Base-by-base conservation (phyloP, 1,140 invertebrate species). In the Cardiocondyla obscurior region DNA sequence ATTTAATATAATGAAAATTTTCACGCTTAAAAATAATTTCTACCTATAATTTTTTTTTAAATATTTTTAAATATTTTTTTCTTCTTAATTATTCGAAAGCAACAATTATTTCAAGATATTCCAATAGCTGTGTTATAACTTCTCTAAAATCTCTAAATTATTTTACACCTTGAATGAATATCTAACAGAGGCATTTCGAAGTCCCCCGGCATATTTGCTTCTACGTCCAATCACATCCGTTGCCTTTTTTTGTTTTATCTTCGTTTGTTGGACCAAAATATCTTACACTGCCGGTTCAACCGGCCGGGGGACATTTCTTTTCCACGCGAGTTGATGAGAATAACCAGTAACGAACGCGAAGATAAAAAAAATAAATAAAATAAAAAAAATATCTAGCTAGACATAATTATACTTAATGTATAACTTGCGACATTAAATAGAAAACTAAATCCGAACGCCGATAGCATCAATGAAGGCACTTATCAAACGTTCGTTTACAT, bases 211-310 rank as follows among this genome's bases (percentile, higher is more conserved):
- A 1, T 44, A 53, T 55, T 51, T 14, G 51, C 25, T 73, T 73
- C 69, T 73, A 51, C 51, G n/a, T 25, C 36, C 69, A 44, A 58
- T 73, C 70, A 30, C 22, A 33, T 73, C 28, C 5, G 25, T 57
- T 57, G 36, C 33, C 19, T 73, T 58, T 73, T 58, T 73, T 73
- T 58, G 51, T 58, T 73, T 73, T 73, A 73, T 58, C 22, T 33
- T 39, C n/a, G 3, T 57, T 58, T 16, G 46, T 73, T 53, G 10
- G 70, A 58, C 70, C n/a, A 39, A 73, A 73, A 73, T 73, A 55
- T 73, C 70, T 22, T 55, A n/a, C 53, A 10, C 14, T 55, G 33
- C 53, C 70, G 51, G 19, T 30, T 28, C 14, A 69, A 69, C 65
- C 46, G 28, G 46, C 65, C 46, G 33, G 53, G 39, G 36, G 70